Percentiles rank a stretch among this genome's conserved stretches.
phyloP scores from a whole-genome alignment of 2,113 vertebrate species.

The Esox niger region DNA sequence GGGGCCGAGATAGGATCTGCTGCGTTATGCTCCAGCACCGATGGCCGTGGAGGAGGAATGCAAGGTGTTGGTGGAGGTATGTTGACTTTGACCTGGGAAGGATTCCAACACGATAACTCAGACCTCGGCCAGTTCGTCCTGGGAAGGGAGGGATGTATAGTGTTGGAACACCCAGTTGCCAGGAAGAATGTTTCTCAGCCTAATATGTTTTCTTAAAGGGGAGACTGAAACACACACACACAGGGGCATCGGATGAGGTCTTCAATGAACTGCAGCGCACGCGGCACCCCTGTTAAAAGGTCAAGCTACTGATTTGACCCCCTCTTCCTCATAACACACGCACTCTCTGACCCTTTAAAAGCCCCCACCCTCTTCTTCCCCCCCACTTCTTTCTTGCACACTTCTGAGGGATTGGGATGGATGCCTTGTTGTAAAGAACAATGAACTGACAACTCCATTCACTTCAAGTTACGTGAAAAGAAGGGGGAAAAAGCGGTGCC shows the following conservation, averaged over 20 bases:
- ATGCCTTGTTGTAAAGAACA: background rate
- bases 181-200: too few species aligned
- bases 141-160: too few species aligned
- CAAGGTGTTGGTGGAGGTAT: conserved; percentile 7
- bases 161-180: too few species aligned
- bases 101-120: too few species aligned
- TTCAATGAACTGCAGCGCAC: conserved; percentile 56
- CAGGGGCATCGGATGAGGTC: conserved; percentile 43
- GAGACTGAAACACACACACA: conserved; percentile 4
- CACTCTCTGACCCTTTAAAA: background rate
- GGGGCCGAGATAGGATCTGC: conserved; percentile 32
- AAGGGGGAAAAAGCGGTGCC: background rate
- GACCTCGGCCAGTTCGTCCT: too few species aligned
- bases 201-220: too few species aligned
- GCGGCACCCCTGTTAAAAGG: conserved; percentile 48
- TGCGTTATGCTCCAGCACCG: conserved; percentile 32
- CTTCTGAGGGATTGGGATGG: conserved; percentile 39
- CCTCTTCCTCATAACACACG: background rate
- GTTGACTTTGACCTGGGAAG: too few species aligned
- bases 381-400: too few species aligned
- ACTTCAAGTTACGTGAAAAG: conserved; percentile 11
- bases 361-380: too few species aligned
- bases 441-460: conserved; percentile 41
- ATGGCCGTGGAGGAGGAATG: conserved; percentile 31
- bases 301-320: conserved; percentile 61